A percentile compares a stretch with the other conserved stretches of the same genome.
Evolutionary conservation across 2,113 vertebrate genomes (phyloP).

Genomic region (Gracilinanus agilis): DNA sequence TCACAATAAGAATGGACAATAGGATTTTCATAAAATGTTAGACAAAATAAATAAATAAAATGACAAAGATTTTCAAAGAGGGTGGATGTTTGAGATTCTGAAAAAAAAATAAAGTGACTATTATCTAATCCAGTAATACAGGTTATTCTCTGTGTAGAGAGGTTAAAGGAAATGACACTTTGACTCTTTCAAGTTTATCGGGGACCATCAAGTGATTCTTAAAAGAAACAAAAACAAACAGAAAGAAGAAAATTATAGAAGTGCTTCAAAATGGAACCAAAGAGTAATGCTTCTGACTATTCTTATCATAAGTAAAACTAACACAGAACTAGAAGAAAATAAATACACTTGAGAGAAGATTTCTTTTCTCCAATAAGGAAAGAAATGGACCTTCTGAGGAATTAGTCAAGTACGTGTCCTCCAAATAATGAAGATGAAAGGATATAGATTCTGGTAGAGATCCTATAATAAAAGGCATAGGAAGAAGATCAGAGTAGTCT

Average conservation of each 20-base stretch:
- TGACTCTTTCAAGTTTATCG: neutral
- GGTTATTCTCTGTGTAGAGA: neutral
- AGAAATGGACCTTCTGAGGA: neutral
- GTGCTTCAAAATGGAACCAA: neutral
- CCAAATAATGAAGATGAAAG: neutral
- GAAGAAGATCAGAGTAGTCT: neutral
- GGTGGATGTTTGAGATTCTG: neutral
- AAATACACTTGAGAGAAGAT: neutral
- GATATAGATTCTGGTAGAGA: neutral
- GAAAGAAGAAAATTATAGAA: neutral
- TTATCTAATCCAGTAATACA: neutral
- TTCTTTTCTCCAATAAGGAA: neutral
- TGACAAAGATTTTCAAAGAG: neutral
- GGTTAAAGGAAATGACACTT: neutral
- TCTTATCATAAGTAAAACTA: neutral
- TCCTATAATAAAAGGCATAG: neutral
- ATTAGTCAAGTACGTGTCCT: neutral
- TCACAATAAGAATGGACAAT: neutral
- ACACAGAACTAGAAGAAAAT: neutral
- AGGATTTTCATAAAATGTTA: neutral
- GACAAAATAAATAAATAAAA: too few relatives aligned
- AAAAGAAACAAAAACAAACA: neutral
- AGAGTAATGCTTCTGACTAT: too few relatives aligned
- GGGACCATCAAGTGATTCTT: neutral
- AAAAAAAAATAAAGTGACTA: neutral